Percentiles rank a stretch among this genome's conserved stretches.
Conservation (phyloP, 2,888 invertebrate genomes). For the Chymomyza amoena region DNA sequence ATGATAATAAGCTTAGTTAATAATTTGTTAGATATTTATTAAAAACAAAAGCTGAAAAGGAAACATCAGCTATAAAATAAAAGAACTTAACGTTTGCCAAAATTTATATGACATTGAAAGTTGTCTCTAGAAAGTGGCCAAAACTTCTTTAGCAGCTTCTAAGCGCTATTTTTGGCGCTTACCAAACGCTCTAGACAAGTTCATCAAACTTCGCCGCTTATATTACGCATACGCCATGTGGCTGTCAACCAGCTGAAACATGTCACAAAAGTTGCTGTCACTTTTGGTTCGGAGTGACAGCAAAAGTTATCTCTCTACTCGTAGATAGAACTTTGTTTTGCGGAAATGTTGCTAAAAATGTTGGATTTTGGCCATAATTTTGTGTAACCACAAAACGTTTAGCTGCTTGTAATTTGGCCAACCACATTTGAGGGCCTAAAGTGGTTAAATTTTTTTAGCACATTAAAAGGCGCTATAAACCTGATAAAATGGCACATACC, state of each 20-base stretch:
- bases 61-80: conserved; percentile 19
- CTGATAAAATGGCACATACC: not conserved
- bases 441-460: not conserved
- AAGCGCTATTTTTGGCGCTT: not conserved
- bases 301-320: conserved; percentile 1
- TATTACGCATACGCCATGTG: conserved; percentile 27
- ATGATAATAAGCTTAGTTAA: conserved; percentile 43
- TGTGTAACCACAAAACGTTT: not conserved
- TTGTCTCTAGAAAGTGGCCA: conserved; percentile 42
- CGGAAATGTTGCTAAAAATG: not conserved
- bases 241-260: not conserved
- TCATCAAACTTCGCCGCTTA: not conserved
- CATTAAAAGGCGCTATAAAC: not conserved
- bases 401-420: conserved; percentile 3
- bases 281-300: not conserved
- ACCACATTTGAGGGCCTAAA: conserved; percentile 24
- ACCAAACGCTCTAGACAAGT: not conserved
- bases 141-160: conserved; percentile 23
- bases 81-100: not conserved
- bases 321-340: not conserved
- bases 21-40: conserved; percentile 19
- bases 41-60: conserved; percentile 36
- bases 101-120: conserved; percentile 40
- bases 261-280: not conserved
- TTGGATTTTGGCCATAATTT: not conserved